A percentile compares a stretch with the other conserved stretches of the same genome.
Evolutionary conservation across 2,113 vertebrate species (phyloP).

Genomic region (Engraulis encrasicolus): DNA sequence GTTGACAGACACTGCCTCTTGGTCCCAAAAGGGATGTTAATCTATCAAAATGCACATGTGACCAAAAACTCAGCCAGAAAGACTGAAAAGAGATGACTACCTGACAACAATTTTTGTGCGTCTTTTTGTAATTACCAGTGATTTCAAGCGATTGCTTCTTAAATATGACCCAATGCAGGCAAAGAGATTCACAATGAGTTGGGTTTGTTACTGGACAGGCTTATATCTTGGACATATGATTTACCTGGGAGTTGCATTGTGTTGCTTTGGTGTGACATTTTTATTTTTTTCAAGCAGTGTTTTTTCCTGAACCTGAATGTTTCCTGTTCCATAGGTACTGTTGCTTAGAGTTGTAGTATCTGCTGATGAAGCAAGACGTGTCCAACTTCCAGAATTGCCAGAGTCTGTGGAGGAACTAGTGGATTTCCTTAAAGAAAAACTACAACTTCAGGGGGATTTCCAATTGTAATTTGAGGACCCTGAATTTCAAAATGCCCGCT

Average conservation of each 20-base stretch:
- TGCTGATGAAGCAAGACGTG: background rate
- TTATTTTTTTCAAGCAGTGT: background rate
- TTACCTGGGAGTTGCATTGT: background rate
- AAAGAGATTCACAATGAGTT: background rate
- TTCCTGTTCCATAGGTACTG: too few species aligned
- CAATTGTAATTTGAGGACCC: background rate
- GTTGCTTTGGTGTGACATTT: too few species aligned
- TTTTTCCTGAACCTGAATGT: background rate
- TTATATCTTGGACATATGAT: background rate
- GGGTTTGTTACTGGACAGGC: background rate
- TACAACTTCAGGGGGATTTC: background rate
- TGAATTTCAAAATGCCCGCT: background rate
- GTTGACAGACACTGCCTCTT: background rate
- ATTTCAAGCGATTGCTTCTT: background rate
- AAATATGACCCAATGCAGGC: background rate
- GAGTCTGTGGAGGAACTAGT: background rate
- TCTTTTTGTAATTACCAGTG: background rate
- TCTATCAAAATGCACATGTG: too few species aligned
- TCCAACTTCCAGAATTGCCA: background rate
- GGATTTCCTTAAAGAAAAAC: background rate
- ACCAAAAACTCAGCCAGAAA: too few species aligned
- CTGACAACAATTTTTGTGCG: background rate
- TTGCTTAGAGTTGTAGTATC: too few species aligned
- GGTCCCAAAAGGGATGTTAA: background rate
- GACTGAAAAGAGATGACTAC: background rate